Conservation (phyloP, 2,113 vertebrate genomes). For the Myrmophylax atrothorax region DNA sequence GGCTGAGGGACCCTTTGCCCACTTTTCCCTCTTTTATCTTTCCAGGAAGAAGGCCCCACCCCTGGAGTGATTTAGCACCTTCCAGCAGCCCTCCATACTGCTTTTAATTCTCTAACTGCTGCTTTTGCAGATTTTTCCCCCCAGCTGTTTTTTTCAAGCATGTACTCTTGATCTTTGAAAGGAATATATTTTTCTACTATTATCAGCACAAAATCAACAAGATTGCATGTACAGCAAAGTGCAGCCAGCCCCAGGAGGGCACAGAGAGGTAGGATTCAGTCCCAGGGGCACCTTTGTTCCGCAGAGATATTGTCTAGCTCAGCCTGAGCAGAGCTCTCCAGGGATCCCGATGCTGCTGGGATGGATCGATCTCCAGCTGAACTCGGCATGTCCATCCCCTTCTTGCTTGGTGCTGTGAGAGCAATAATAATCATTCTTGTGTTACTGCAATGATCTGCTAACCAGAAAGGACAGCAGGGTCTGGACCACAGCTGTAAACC, state of each 20-base stretch:
- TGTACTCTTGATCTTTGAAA: neutral
- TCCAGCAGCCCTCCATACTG: neutral
- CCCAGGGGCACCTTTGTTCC: neutral
- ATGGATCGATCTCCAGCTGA: neutral
- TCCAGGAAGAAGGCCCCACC: neutral
- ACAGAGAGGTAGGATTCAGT: neutral
- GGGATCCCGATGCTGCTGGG: neutral
- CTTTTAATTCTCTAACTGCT: neutral
- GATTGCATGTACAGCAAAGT: neutral
- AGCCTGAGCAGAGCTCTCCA: neutral
- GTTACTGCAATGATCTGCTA: neutral
- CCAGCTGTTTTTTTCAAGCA: neutral
- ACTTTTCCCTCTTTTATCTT: neutral
- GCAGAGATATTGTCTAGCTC: neutral
- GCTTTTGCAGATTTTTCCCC: neutral
- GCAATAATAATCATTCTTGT: neutral
- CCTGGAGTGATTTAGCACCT: neutral
- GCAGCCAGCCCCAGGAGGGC: neutral
- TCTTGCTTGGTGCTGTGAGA: neutral
- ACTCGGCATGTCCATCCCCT: neutral
- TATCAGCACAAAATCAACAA: neutral
- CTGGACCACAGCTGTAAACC: neutral
- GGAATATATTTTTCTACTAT: neutral
- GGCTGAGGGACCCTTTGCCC: neutral
- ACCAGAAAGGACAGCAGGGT: neutral